Conservation (phyloP, 2,888 invertebrate species). For the Cetonia aurata region DNA sequence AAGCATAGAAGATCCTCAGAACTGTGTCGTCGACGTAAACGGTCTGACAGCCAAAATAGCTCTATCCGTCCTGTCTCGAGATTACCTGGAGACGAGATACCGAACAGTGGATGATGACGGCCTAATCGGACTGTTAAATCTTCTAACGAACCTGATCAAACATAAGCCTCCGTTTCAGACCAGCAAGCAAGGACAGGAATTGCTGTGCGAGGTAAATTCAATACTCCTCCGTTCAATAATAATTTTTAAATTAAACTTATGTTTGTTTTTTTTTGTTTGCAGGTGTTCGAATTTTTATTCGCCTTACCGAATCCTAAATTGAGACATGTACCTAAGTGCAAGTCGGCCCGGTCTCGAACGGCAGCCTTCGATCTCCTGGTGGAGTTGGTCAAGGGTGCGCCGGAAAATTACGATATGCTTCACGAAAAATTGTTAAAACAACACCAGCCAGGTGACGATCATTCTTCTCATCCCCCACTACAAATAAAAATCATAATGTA, state of each 20-base stretch:
- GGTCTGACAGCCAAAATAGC: constrained; percentile 75
- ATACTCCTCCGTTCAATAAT: constrained; percentile 8
- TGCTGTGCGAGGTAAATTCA: constrained; percentile 71
- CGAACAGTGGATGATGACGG: constrained; percentile 91
- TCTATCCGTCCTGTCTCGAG: constrained; percentile 80
- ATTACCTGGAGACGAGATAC: constrained; percentile 85
- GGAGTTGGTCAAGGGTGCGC: constrained; percentile 86
- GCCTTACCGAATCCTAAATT: constrained; percentile 89
- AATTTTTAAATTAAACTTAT: constrained; percentile 11
- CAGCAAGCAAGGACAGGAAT: constrained; percentile 79
- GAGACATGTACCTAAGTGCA: constrained; percentile 92
- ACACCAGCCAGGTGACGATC: constrained; percentile 78
- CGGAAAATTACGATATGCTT: constrained; percentile 87
- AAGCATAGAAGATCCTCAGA: constrained; percentile 69
- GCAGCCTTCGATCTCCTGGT: constrained; percentile 93
- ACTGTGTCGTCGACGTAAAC: constrained; percentile 78
- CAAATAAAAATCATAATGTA: not conserved
- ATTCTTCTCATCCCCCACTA: not conserved
- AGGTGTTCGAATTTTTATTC: constrained; percentile 90
- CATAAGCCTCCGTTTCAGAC: constrained; percentile 90
- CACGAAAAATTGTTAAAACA: constrained; percentile 88
- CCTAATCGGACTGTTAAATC: constrained; percentile 86
- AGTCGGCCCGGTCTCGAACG: constrained; percentile 88
- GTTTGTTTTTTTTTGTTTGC: constrained; percentile 43
- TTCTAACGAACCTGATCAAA: constrained; percentile 89